Conservation (phyloP, 2,888 invertebrate species). For the Herminia tarsipennalis region DNA sequence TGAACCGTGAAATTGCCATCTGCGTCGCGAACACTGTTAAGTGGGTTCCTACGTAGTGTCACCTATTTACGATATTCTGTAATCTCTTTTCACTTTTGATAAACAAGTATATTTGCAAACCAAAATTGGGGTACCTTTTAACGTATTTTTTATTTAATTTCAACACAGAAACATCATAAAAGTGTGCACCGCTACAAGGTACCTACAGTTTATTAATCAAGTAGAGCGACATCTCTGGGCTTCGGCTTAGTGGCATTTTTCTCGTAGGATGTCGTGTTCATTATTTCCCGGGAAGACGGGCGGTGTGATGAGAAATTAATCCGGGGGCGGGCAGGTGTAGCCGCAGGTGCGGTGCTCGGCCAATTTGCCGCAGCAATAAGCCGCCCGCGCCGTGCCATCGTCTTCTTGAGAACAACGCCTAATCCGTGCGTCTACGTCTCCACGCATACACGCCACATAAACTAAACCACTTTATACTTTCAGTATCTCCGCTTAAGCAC, state of each 20-base stretch:
- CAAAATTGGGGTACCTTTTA: not conserved
- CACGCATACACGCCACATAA: slow-evolving; percentile 34
- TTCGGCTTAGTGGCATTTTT: slow-evolving; percentile 76
- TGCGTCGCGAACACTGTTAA: slow-evolving; percentile 64
- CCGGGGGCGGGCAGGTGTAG: slow-evolving; percentile 71
- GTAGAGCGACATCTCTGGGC: slow-evolving; percentile 63
- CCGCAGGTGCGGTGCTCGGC: slow-evolving; percentile 68
- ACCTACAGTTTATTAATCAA: slow-evolving; percentile 77
- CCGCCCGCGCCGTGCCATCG: slow-evolving; percentile 30
- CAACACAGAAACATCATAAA: slow-evolving; percentile 53
- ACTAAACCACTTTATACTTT: slow-evolving; percentile 30
- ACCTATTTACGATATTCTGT: slow-evolving; percentile 37
- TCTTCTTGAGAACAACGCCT: slow-evolving; percentile 37
- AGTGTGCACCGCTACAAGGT: slow-evolving; percentile 45
- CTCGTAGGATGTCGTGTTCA: slow-evolving; percentile 74
- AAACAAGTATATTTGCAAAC: slow-evolving; percentile 8
- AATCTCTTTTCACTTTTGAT: slow-evolving; percentile 20
- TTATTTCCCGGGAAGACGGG: slow-evolving; percentile 72
- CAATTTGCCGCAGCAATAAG: slow-evolving; percentile 68
- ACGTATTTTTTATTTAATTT: slow-evolving; percentile 46
- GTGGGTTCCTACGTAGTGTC: slow-evolving; percentile 52
- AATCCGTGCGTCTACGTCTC: slow-evolving; percentile 56
- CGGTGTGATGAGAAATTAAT: slow-evolving; percentile 83
- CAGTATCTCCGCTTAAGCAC: slow-evolving; percentile 27
- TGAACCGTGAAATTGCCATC: slow-evolving; percentile 72